Percentiles rank a stretch among this genome's conserved stretches.
Evolutionary conservation across 2,797 vertebrate species (phyloP).

Genomic region (Loris lydekkerianus): DNA sequence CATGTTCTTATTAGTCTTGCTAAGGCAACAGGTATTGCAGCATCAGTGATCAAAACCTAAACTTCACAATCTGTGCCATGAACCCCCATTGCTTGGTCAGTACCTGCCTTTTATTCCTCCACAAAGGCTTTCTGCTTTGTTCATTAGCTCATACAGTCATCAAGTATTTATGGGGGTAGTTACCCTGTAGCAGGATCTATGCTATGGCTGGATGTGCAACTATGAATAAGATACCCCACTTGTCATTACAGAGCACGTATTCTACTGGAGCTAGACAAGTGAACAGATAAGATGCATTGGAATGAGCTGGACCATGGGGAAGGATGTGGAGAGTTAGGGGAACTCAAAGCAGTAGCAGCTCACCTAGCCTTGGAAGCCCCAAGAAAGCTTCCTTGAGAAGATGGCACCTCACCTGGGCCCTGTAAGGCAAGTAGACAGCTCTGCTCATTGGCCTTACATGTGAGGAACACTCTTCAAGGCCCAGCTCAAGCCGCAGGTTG

Average conservation of each 20-base stretch:
- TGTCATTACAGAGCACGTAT: neutral
- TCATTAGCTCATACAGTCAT: neutral
- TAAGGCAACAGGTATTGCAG: neutral
- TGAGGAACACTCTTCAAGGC: neutral
- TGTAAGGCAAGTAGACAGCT: neutral
- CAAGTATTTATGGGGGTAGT: neutral
- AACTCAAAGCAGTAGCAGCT: neutral
- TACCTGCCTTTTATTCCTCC: neutral
- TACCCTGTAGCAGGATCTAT: neutral
- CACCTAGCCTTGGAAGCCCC: neutral
- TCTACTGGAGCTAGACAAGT: neutral
- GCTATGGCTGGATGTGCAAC: neutral
- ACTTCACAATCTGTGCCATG: neutral
- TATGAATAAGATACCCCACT: neutral
- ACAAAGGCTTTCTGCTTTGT: neutral
- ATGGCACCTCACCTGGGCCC: neutral
- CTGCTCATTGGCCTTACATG: neutral
- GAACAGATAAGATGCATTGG: neutral
- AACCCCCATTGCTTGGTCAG: neutral
- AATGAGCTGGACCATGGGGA: neutral
- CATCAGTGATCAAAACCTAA: neutral
- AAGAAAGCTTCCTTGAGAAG: neutral
- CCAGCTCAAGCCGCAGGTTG: neutral
- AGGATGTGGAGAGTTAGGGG: neutral
- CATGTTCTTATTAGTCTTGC: neutral